Evolutionary conservation across 2,797 vertebrate species (phyloP), one percentile per base, ranked within the genome.

Genomic region (Schizothorax lantsangensis): DNA sequence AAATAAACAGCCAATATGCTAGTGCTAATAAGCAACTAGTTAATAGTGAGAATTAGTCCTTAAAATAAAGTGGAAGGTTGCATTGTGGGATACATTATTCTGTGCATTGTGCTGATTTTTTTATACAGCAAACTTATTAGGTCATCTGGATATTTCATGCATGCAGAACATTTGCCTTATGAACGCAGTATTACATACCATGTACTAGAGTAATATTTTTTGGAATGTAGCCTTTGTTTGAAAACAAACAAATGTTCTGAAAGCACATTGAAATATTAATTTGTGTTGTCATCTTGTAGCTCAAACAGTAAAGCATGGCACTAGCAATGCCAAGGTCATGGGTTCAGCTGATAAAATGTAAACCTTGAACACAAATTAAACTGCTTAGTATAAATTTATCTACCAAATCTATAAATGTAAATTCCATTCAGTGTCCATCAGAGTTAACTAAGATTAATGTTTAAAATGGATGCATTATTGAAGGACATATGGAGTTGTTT

Each of bases 341-440:
- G 38, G 77, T 57, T 74, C 21, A 38, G 40, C 38, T 62, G 57
- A 79, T 79, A 19, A 79, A 26, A 79, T 43, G 11, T 78, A 30
- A 62, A 43, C 23, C 0, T n/a, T 43, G 38, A 62, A 43, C 2
- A 8, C 36, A 43, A 40, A n/a, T 4, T 8, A 78, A 78, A 14
- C 14, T 14, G 6, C 73, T 78, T 57, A 12, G 52, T 11, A 23
- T 38, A 23, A 57, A 14, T 38, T 12, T 40, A 52, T 57, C 33
- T 49, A 17, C 45, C n/a, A 52, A 33, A 66, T 64, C 59, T 66
- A 7, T 33, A 36, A 33, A 40, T 62, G 54, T 62, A 17, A 10
- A 59, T 59, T 79, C 21, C 6, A n/a, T 57, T 40, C 21, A 40
- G 23, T 43, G 36, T 17, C 10, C 4, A 40, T 38, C 6, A 52